phyloP scores from a whole-genome alignment of 1,140 invertebrate species.

The Zaprionus kolodkinae region DNA sequence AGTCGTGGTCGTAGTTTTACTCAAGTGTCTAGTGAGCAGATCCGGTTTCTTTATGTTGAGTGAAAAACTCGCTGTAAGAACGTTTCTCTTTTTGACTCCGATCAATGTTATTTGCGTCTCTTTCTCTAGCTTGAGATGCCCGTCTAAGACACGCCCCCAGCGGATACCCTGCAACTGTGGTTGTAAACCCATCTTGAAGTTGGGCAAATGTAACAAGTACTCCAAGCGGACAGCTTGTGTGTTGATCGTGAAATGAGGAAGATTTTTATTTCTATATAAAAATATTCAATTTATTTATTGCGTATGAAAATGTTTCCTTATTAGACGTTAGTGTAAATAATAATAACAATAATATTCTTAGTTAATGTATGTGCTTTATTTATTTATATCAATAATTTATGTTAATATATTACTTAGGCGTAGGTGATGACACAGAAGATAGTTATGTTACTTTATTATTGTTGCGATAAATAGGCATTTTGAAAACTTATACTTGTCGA shows the following conservation, averaged over 20 bases:
- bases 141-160: conserved; percentile 29
- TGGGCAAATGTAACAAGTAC: background rate
- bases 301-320: too few relatives aligned
- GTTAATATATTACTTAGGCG: conserved; percentile 17
- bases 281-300: background rate
- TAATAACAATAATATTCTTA: background rate
- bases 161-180: conserved; percentile 21
- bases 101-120: conserved; percentile 35
- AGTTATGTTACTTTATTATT: conserved; percentile 22
- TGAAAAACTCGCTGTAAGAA: conserved; percentile 29
- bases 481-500: conserved; percentile 29
- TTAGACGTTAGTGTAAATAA: background rate
- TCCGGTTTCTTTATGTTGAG: conserved; percentile 48
- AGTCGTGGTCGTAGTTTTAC: conserved; percentile 22
- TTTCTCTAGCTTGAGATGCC: conserved; percentile 16
- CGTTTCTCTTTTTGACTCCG: conserved; percentile 21
- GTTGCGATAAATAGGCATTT: conserved; percentile 39
- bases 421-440: conserved; percentile 46
- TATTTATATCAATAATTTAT: conserved; percentile 27
- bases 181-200: background rate
- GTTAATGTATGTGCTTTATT: conserved; percentile 18
- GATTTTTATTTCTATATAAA: background rate
- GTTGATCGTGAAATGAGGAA: background rate
- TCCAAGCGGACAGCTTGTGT: background rate
- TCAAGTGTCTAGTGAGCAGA: conserved; percentile 41